Conservation (phyloP, 2,797 vertebrate species). For the Poeciliopsis presidionis region DNA sequence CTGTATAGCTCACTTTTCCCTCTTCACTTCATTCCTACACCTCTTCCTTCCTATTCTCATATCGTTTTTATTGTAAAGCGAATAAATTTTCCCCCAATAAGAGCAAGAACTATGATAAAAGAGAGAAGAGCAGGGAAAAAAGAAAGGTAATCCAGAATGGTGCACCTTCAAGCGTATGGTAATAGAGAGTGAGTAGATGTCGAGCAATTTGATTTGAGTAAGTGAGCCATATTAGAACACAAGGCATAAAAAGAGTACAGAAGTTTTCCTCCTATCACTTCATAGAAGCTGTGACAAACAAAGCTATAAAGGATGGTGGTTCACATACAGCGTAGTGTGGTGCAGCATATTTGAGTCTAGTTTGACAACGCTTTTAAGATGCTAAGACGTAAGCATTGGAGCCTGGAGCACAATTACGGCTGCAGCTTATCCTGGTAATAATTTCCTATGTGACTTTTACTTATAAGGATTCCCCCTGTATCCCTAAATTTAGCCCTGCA, state of each 20-base stretch:
- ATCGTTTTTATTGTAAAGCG: slow-evolving; percentile 57
- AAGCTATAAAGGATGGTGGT: slow-evolving; percentile 20
- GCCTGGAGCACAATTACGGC: slow-evolving; percentile 9
- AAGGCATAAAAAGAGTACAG: slow-evolving; percentile 22
- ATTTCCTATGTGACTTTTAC: slow-evolving; percentile 9
- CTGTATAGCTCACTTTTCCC: background rate
- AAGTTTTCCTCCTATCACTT: slow-evolving; percentile 31
- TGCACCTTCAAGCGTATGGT: slow-evolving; percentile 40
- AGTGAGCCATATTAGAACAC: slow-evolving; percentile 45
- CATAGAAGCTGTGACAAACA: slow-evolving; percentile 35
- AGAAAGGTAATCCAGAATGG: slow-evolving; percentile 38
- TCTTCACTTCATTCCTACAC: slow-evolving; percentile 22
- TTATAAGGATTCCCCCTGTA: background rate
- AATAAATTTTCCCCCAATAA: slow-evolving; percentile 51
- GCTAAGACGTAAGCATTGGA: slow-evolving; percentile 1
- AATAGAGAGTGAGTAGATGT: slow-evolving; percentile 26
- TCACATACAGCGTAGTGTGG: slow-evolving; percentile 15
- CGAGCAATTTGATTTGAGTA: slow-evolving; percentile 32
- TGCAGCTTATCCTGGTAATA: slow-evolving; percentile 34
- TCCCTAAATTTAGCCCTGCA: slow-evolving; percentile 27
- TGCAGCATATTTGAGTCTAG: slow-evolving; percentile 23
- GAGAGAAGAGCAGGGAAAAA: slow-evolving; percentile 26
- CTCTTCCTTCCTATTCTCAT: slow-evolving; percentile 53
- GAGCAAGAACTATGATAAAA: slow-evolving; percentile 24
- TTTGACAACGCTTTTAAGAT: slow-evolving; percentile 30